These are phyloP conservation scores for Acanthosepion lycidas DNA, from an alignment of 2,888 invertebrate species.

Conservation along the genomic window DNA sequence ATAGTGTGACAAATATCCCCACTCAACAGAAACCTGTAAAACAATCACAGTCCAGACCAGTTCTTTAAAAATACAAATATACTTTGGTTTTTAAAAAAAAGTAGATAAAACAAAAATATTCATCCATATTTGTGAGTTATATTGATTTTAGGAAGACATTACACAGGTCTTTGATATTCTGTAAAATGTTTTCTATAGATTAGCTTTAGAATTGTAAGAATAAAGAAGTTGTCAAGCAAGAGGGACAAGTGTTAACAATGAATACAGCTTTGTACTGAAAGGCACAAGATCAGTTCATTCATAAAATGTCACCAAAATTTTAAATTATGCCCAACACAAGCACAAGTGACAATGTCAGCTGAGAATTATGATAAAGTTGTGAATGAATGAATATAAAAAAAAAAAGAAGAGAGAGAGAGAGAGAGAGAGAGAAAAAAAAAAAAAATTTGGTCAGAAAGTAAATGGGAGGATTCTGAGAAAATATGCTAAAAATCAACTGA, in stretches of 20 bases:
- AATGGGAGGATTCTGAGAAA: background rate
- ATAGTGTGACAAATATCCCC: too few relatives aligned
- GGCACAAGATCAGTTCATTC: background rate
- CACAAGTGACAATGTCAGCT: background rate
- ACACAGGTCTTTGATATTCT: background rate
- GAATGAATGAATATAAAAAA: background rate
- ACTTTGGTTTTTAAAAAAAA: background rate
- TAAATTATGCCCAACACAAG: background rate
- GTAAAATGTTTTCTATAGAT: background rate
- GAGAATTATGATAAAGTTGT: background rate
- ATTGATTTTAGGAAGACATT: background rate
- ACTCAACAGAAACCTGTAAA: too few relatives aligned
- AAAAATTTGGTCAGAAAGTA: background rate
- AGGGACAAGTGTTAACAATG: background rate
- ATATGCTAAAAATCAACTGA: background rate
- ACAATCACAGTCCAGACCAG: too few relatives aligned
- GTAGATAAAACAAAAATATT: background rate
- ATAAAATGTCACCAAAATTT: constrained; percentile 33
- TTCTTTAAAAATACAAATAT: too few relatives aligned
- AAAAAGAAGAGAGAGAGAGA: background rate
- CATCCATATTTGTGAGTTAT: background rate
- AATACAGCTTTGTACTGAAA: background rate
- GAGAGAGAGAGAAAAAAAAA: background rate
- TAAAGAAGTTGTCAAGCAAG: constrained; percentile 6
- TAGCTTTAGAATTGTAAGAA: background rate